phyloP scores from a whole-genome alignment of 30 jellyfish, hydroid and myxozoan genomes.

The Sanderia malayensis region DNA sequence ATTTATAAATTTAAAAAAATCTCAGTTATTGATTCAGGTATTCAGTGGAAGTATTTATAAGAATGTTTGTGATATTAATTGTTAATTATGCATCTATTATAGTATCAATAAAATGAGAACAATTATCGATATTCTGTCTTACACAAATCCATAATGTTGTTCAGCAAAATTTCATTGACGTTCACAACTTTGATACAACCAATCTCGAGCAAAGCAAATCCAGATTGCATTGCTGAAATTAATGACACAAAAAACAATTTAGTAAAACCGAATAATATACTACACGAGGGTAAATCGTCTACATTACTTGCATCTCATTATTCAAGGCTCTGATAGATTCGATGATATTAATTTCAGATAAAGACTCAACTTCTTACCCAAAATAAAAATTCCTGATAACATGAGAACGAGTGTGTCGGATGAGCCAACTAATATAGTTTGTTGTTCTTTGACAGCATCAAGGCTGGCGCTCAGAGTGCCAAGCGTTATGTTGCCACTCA shows the following conservation, averaged over 20 bases:
- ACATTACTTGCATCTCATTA: no score
- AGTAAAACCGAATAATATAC: no score
- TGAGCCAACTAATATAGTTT: conserved; percentile 9
- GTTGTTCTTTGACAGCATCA: neutral
- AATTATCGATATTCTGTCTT: neutral
- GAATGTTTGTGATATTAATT: no score
- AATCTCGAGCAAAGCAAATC: conserved; percentile 34
- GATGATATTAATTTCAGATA: neutral
- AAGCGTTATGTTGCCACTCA: neutral
- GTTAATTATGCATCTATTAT: no score
- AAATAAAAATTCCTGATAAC: conserved; percentile 31
- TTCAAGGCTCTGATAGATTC: neutral
- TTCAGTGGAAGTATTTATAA: no score
- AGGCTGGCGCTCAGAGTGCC: neutral
- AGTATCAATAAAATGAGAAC: neutral
- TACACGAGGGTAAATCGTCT: no score
- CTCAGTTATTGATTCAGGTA: no score
- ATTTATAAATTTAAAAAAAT: no score
- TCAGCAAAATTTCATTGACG: conserved; percentile 34
- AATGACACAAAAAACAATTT: no score
- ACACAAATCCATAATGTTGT: conserved; percentile 34
- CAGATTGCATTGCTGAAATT: conserved; percentile 29
- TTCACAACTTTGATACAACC: conserved; percentile 38
- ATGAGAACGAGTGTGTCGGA: conserved; percentile 19
- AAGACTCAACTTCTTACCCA: conserved; percentile 13